These are phyloP conservation scores for Sturnus vulgaris DNA, from an alignment of 2,113 vertebrate species.

Conservation along the genomic window DNA sequence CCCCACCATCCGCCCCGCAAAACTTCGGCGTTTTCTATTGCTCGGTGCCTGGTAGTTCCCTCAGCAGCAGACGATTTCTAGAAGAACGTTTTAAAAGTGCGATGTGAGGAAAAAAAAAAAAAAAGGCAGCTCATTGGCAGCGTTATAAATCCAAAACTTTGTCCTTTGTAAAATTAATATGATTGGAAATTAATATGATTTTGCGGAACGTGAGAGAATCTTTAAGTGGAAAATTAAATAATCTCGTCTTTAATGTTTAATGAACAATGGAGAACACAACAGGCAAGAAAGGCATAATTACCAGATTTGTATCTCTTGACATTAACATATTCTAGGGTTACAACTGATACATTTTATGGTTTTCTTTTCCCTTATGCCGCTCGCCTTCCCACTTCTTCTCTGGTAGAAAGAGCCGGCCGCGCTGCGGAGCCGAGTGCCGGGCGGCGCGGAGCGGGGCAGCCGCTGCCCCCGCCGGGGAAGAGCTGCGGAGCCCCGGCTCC, in stretches of 20 bases:
- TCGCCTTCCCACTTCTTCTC: not conserved
- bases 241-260: conserved; percentile 28
- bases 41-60: not conserved
- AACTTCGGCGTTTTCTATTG: not conserved
- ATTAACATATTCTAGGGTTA: conserved; percentile 51
- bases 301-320: conserved; percentile 15
- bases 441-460: not conserved
- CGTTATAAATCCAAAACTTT: not conserved
- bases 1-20: accelerated
- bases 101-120: not conserved
- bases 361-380: not conserved
- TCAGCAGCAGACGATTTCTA: not conserved
- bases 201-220: not conserved
- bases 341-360: conserved; percentile 5
- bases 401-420: not conserved
- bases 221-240: conserved; percentile 31
- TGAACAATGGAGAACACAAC: conserved; percentile 10
- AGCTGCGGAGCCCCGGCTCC: not conserved
- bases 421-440: not conserved
- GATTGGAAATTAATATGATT: not conserved
- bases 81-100: not conserved
- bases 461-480: not conserved
- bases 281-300: conserved; percentile 13
- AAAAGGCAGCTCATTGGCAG: not conserved
- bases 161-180: not conserved